Evolutionary conservation across 2,888 invertebrate species (phyloP).

Genomic region (Dicyrtoma fusca): DNA sequence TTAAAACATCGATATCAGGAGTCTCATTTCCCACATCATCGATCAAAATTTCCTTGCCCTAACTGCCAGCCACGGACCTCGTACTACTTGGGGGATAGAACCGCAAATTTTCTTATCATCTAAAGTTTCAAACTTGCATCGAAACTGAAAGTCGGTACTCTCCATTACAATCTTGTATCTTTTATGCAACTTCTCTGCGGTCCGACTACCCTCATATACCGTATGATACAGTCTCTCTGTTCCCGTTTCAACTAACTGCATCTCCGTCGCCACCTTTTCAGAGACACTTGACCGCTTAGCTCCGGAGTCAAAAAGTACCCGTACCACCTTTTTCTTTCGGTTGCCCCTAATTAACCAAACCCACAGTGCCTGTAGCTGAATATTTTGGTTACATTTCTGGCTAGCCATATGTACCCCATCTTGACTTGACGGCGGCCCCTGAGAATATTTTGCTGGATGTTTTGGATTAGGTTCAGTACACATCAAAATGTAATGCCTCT

Average conservation of each 20-base stretch:
- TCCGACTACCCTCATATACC: constrained; percentile 21
- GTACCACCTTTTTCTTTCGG: constrained; percentile 17
- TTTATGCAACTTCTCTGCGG: neutral
- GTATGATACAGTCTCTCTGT: neutral
- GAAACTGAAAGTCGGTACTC: neutral
- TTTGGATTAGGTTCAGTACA: too few relatives aligned
- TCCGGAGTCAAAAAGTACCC: too few relatives aligned
- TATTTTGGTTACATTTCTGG: too few relatives aligned
- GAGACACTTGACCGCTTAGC: constrained; percentile 19
- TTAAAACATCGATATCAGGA: constrained; percentile 5
- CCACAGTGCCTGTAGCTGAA: too few relatives aligned
- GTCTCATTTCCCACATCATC: neutral
- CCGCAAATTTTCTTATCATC: constrained; percentile 21
- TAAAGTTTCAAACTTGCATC: neutral
- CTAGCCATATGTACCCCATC: too few relatives aligned
- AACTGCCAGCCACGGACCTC: constrained; percentile 11
- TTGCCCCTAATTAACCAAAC: too few relatives aligned
- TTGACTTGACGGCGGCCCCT: too few relatives aligned
- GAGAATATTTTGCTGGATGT: too few relatives aligned
- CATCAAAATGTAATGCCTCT: too few relatives aligned
- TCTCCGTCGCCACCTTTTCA: neutral
- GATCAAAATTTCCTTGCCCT: neutral
- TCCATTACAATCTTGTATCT: neutral
- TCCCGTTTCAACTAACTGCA: neutral
- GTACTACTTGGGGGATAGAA: neutral